phyloP scores from a whole-genome alignment of 2,113 vertebrate species.

The Anhinga anhinga region DNA sequence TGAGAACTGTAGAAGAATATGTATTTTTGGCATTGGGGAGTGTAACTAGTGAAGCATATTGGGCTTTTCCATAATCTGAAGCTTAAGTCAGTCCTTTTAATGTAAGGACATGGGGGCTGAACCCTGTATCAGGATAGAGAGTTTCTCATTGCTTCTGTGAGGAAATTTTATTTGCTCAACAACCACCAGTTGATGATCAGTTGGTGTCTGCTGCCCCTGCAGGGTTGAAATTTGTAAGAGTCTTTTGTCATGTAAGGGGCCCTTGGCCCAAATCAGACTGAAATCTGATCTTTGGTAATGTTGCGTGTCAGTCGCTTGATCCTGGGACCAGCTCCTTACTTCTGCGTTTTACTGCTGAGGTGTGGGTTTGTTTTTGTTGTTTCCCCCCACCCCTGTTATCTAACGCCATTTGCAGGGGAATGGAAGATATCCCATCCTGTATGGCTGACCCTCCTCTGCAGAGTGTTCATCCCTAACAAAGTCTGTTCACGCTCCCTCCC shows the following conservation, averaged over 20 bases:
- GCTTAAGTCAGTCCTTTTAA: neutral
- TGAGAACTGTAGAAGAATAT: neutral
- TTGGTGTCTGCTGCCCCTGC: neutral
- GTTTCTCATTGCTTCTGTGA: neutral
- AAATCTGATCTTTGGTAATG: neutral
- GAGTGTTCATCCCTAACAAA: neutral
- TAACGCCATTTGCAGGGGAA: neutral
- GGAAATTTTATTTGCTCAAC: neutral
- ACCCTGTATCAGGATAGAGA: neutral
- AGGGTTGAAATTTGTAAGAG: neutral
- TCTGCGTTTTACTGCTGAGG: neutral
- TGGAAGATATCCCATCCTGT: neutral
- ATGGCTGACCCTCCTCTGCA: rapidly evolving
- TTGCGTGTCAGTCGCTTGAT: neutral
- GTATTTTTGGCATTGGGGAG: neutral
- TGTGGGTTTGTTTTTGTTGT: neutral
- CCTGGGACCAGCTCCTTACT: neutral
- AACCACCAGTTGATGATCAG: neutral
- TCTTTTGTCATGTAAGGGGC: neutral
- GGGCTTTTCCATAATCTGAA: neutral
- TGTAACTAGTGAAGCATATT: neutral
- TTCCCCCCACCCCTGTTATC: neutral
- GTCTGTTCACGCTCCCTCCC: neutral
- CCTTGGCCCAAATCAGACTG: neutral
- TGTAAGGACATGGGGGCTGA: neutral